These are phyloP conservation scores for Noturus placidus DNA, from an alignment of 2,113 vertebrate species.

Conservation along the genomic window DNA sequence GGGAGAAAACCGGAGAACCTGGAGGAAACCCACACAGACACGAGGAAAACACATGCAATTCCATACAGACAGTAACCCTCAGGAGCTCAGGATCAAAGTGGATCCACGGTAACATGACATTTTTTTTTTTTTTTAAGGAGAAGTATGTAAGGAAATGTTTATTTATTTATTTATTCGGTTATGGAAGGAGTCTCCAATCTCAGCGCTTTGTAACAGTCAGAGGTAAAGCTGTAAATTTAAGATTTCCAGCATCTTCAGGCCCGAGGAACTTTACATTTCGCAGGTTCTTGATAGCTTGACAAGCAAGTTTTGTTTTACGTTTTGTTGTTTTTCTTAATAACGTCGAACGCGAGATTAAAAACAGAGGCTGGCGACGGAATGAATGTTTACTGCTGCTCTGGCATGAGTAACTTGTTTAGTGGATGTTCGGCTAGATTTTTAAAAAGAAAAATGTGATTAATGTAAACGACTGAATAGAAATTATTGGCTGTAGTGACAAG, in stretches of 20 bases:
- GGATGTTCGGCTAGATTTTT: background rate
- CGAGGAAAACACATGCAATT: background rate
- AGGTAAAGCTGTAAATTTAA: background rate
- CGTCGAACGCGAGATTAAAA: too few relatives aligned
- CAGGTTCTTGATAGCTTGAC: background rate
- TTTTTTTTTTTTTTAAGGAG: background rate
- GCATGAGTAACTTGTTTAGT: too few relatives aligned
- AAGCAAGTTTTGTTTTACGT: too few relatives aligned
- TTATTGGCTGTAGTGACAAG: background rate
- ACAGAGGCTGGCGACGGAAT: background rate
- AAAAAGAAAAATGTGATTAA: background rate
- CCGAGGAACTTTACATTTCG: background rate
- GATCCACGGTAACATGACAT: background rate
- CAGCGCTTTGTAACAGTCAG: background rate
- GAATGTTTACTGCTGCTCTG: background rate
- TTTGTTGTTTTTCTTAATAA: too few relatives aligned
- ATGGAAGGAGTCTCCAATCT: background rate
- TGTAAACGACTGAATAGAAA: background rate
- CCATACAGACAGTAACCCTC: background rate
- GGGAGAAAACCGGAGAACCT: background rate
- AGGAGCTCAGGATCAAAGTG: background rate
- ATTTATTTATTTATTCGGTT: background rate
- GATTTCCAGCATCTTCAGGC: background rate
- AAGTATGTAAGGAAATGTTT: background rate
- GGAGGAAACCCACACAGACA: background rate